A percentile compares a stretch with the other conserved stretches of the same genome.
These are phyloP conservation scores for Halcyon chelicuti DNA, from an alignment of 2,797 vertebrate species.

Conservation along the genomic window DNA sequence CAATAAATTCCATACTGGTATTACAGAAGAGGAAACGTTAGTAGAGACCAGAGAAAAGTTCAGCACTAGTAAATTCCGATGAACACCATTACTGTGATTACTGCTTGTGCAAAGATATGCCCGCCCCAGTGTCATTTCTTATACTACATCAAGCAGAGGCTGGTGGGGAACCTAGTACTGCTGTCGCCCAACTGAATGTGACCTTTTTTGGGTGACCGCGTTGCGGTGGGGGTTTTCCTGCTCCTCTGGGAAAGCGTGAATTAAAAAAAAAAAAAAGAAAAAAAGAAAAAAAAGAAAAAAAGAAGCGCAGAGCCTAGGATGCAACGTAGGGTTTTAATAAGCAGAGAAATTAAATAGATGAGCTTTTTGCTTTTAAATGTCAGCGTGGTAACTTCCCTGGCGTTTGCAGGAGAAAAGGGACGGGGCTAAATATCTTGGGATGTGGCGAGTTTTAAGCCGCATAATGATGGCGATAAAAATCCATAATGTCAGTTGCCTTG, in stretches of 20 bases:
- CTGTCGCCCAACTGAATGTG: slow-evolving; percentile 55
- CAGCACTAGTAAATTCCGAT: slow-evolving; percentile 80
- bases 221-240: background rate
- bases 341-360: background rate
- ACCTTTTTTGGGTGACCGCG: slow-evolving; percentile 71
- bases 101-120: slow-evolving; percentile 81
- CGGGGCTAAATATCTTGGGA: background rate
- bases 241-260: background rate
- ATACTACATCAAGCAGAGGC: slow-evolving; percentile 82
- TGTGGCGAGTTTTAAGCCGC: slow-evolving; percentile 24
- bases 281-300: background rate
- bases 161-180: slow-evolving; percentile 56
- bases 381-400: background rate
- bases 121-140: slow-evolving; percentile 84
- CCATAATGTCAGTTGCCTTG: slow-evolving; percentile 85
- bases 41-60: slow-evolving; percentile 57
- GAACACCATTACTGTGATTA: slow-evolving; percentile 93
- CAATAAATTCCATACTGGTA: slow-evolving; percentile 78
- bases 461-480: slow-evolving; percentile 72
- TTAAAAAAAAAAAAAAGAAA: background rate
- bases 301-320: background rate
- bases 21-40: slow-evolving; percentile 36
- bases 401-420: background rate
- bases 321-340: background rate
- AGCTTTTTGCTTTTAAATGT: slow-evolving; percentile 13